A percentile compares a stretch with the other conserved stretches of the same genome.
These are phyloP conservation scores for Mergus octosetaceus DNA, from an alignment of 2,797 vertebrate genomes.

Conservation along the genomic window DNA sequence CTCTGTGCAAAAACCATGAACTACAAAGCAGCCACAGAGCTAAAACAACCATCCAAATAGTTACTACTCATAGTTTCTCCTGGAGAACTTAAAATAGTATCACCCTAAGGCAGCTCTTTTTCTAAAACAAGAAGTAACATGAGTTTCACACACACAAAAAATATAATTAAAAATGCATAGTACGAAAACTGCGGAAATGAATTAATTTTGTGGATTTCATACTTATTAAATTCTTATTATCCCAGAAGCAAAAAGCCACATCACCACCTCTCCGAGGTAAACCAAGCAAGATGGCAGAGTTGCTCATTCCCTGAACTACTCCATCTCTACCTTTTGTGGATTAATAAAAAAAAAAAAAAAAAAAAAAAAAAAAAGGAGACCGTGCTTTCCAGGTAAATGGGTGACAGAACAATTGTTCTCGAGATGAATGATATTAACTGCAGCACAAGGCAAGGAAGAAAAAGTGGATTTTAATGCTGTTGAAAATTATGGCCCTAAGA, in stretches of 20 bases:
- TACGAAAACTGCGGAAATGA: slow-evolving; percentile 28
- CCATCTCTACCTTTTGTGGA: background rate
- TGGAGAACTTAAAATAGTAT: slow-evolving; percentile 55
- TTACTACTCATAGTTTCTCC: slow-evolving; percentile 41
- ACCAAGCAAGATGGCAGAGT: slow-evolving; percentile 18
- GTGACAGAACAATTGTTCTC: slow-evolving; percentile 47
- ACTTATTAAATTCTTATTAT: slow-evolving; percentile 53
- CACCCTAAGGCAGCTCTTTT: slow-evolving; percentile 44
- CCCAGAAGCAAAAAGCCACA: background rate
- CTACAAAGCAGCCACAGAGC: slow-evolving; percentile 58
- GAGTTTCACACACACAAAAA: slow-evolving; percentile 10
- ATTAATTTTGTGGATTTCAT: slow-evolving; percentile 33
- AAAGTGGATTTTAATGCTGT: slow-evolving; percentile 68
- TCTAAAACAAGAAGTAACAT: slow-evolving; percentile 58
- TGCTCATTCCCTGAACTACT: background rate
- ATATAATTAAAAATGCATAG: slow-evolving; percentile 39
- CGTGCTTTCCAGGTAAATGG: slow-evolving; percentile 20
- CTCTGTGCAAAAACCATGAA: slow-evolving; percentile 59
- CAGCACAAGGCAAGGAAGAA: slow-evolving; percentile 35
- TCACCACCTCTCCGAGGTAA: background rate
- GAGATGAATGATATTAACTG: slow-evolving; percentile 59
- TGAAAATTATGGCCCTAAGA: slow-evolving; percentile 73
- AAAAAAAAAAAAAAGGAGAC: background rate
- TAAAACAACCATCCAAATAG: slow-evolving; percentile 21
- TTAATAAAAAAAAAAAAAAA: background rate